phyloP scores from a whole-genome alignment of 1,140 invertebrate genomes.

The Penaeus vannamei region DNA sequence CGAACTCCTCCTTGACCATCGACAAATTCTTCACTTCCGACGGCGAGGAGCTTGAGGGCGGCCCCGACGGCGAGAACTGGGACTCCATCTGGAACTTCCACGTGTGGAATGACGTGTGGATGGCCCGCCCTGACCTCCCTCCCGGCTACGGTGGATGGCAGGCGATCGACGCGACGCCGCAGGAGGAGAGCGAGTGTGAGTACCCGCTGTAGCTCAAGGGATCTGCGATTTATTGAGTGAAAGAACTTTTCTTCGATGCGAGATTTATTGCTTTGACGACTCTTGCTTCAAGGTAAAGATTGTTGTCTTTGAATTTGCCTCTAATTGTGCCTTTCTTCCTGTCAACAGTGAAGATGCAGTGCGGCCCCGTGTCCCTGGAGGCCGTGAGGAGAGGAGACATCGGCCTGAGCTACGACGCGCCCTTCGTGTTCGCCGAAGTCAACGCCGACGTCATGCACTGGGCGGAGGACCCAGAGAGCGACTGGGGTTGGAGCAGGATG shows the following conservation, averaged over 20 bases:
- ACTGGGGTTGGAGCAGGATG: slow-evolving; percentile 80
- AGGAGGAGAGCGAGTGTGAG: slow-evolving; percentile 80
- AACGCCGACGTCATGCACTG: slow-evolving; percentile 84
- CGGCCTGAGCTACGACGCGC: slow-evolving; percentile 81
- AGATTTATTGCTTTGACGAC: no score
- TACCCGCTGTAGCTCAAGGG: neutral
- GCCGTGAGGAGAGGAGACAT: slow-evolving; percentile 83
- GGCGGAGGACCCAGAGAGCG: slow-evolving; percentile 76
- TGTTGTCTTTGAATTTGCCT: neutral
- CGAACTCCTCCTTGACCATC: slow-evolving; percentile 73
- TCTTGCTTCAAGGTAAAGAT: neutral
- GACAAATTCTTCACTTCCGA: slow-evolving; percentile 73
- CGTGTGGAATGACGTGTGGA: slow-evolving; percentile 89
- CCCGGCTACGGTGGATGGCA: slow-evolving; percentile 90
- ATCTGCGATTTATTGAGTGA: slow-evolving; percentile 22
- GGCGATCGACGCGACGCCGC: slow-evolving; percentile 92
- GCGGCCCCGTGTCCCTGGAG: slow-evolving; percentile 78
- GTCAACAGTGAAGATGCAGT: slow-evolving; percentile 72
- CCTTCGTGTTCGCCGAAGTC: slow-evolving; percentile 84
- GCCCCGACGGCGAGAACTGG: slow-evolving; percentile 68
- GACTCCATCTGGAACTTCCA: slow-evolving; percentile 85
- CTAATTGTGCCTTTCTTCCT: slow-evolving; percentile 67
- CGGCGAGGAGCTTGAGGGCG: slow-evolving; percentile 70
- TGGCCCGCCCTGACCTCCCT: slow-evolving; percentile 82
- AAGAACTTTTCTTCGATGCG: neutral